Base-by-base conservation (phyloP, 2,113 vertebrate genomes). In the Aspidoscelis tigris region DNA sequence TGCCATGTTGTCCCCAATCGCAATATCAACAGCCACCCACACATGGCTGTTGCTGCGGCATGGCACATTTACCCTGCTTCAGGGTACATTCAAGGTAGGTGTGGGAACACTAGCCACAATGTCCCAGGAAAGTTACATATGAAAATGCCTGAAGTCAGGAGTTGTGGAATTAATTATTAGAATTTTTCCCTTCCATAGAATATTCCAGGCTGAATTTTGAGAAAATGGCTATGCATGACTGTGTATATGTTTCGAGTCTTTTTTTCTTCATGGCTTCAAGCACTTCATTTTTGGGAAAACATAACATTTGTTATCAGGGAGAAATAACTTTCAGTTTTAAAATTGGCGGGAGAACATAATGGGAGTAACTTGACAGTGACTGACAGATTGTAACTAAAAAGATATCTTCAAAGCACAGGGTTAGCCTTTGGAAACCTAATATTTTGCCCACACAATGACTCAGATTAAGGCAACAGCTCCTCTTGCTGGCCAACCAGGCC, bases 381-480 rank as follows among this genome's bases (percentile, higher is more conserved):
- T 61, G 14, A 61, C 14, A 18, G 58, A 61, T 61, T 61, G 43
- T 20, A 55, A 18, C 22, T 26, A 22, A 72, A 58, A 7, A 2
- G 12, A 47, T 53, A 72, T 84, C 18, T 39, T 72, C 33, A 64
- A 64, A 44, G 55, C 26, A 24, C 9, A 69, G 6, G 47, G 65
- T 50, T 70, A 21, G n/a, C 6, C 7, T 83, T 53, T 20, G 12
- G 14, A 18, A 61, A 16, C 18, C 58, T 61, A 12, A 61, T 61
- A 61, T 2, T 44, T 78, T 72, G 58, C 39, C 12, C 7, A 55
- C 7, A 39, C 53, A 61, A 18, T 44, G 21, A 47, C 3, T 64
- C 55, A 21, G 7, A 68, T 78, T 61, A 84, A 47, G 78, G 43
- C 76, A 72, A 84, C 64, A 78, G 68, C 76, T 61, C 83, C 83